Base-by-base conservation (phyloP, 2,888 invertebrate species). In the Yponomeuta plumbellus region DNA sequence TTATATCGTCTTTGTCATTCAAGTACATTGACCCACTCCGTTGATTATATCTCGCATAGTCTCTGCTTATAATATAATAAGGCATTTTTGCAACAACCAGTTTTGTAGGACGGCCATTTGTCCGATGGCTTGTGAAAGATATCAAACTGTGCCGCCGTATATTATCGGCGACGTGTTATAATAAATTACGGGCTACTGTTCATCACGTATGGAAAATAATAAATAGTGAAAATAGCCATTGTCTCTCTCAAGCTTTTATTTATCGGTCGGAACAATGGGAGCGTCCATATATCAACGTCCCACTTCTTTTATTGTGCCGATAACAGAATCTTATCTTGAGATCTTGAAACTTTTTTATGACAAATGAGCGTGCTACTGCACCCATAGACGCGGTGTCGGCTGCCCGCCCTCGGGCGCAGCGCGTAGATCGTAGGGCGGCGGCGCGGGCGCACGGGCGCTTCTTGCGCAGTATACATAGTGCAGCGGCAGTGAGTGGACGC, bases 1-100 rank as follows among this genome's bases (percentile, higher is more conserved):
- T 86, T 83, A 86, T 86, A 71, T 75, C 72, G 72, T 72, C 76
- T 78, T 83, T 81, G 83, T 81, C 83, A 80, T 75, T 77, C 71
- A 73, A 80, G 81, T 79, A 76, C 74, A 76, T 74, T 81, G 80
- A 81, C 81, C 83, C 75, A 85, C 77, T 79, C 76, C 72, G 69
- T 69, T 74, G 73, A 80, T 80, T 74, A 74, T 80, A 73, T 76
- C 73, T 69, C 70, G 66, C 70, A 72, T 71, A 74, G 72, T 75
- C 77, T 76, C 67, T 69, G 66, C 66, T 70, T 72, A 52, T 44
- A 58, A 58, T 57, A 23, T 44, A 21, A 23, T 13, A 20, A 58
- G 62, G 65, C 64, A 68, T 66, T 66, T 67, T 68, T 67, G 66
- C 66, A 68, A 66, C 61, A 56, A 76, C 75, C 74, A 74, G 76